Evolutionary conservation across 2,797 vertebrate genomes (phyloP).

Genomic region (Poecilia gillii): DNA sequence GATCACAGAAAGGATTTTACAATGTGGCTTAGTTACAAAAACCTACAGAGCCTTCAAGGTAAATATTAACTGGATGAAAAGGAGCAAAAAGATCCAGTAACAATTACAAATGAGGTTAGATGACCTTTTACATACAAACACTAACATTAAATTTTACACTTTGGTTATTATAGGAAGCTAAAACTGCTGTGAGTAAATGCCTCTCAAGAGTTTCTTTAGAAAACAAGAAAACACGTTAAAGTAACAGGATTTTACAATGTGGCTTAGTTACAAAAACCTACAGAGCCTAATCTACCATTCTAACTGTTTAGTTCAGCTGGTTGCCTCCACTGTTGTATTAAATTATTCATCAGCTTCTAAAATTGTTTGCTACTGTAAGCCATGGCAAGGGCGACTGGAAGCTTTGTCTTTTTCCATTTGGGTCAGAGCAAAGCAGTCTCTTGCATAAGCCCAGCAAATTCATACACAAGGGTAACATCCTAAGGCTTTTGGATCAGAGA

Average conservation of each 20-base stretch:
- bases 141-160: neutral
- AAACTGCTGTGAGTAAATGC: neutral
- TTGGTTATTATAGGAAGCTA: neutral
- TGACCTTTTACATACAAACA: rapidly evolving
- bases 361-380: conserved; percentile 45
- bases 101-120: rapidly evolving
- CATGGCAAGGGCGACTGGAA: conserved; percentile 29
- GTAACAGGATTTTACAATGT: neutral
- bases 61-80: neutral
- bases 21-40: too few species aligned
- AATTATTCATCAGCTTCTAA: conserved; percentile 67
- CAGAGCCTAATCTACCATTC: conserved; percentile 19
- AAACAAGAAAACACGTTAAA: neutral
- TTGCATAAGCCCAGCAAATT: conserved; percentile 43
- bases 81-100: neutral
- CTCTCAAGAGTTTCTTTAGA: neutral
- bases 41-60: neutral
- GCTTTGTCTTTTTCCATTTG: conserved; percentile 66
- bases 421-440: conserved; percentile 52
- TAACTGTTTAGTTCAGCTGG: conserved; percentile 31
- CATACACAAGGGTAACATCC: conserved; percentile 15
- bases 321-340: conserved; percentile 37
- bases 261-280: conserved; percentile 8
- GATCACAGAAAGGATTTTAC: too few species aligned
- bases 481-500: conserved; percentile 7